Evolutionary conservation across 2,113 vertebrate species (phyloP).

Genomic region (Rostratula benghalensis): DNA sequence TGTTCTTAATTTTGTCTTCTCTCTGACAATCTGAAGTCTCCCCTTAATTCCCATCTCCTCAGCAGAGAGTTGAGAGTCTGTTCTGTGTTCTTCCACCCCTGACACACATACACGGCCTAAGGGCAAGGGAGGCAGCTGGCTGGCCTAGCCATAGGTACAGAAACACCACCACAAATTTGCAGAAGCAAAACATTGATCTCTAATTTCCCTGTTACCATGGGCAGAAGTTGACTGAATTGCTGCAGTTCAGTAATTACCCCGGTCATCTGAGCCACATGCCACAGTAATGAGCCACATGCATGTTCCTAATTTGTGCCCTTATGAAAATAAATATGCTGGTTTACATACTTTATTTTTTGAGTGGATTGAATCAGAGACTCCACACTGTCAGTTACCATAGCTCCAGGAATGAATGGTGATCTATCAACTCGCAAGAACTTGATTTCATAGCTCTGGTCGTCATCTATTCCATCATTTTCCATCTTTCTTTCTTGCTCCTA

Average conservation of each 20-base stretch:
- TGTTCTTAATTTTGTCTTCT: not conserved
- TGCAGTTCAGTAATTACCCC: not conserved
- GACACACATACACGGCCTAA: not conserved
- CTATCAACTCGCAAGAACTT: not conserved
- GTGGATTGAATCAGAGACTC: not conserved
- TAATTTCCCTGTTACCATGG: not conserved
- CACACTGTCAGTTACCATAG: not conserved
- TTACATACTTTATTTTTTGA: not conserved
- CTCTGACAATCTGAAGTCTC: not conserved
- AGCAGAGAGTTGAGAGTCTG: not conserved
- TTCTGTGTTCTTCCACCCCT: not conserved
- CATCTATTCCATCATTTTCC: not conserved
- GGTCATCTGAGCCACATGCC: not conserved
- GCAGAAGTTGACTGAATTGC: not conserved
- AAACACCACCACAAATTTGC: not conserved
- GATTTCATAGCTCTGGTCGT: not conserved
- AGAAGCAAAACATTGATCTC: not conserved
- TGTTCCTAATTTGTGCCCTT: not conserved
- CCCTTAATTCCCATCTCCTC: not conserved
- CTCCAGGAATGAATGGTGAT: not conserved
- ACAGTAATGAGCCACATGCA: not conserved
- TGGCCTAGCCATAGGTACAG: not conserved
- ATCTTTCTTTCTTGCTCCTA: not conserved
- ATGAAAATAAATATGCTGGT: slow-evolving; percentile 2
- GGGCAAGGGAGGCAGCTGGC: not conserved